Base-by-base conservation (phyloP, 2,888 invertebrate species). In the Drosophila neotestacea region DNA sequence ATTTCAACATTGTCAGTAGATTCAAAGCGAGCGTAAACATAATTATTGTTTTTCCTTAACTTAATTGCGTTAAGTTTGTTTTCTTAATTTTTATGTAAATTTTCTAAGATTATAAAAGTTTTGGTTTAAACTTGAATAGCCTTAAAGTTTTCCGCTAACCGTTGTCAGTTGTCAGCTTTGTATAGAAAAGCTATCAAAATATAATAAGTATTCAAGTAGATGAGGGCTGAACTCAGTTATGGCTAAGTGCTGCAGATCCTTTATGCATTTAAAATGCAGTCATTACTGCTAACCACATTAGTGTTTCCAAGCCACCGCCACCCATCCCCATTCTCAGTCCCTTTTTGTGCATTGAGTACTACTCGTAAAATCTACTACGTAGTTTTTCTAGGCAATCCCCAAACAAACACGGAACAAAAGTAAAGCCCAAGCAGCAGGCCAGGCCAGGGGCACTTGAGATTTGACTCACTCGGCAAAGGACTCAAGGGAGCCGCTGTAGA, bases 201-300 rank as follows among this genome's bases (percentile, higher is more conserved):
- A 51, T 61, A 22, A 47, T 54, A 51, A 75, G 22, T 22, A 27
- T 48, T 30, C 38, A 52, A 56, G 63, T 42, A 39, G 44, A 60
- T 44, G 46, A 62, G 28, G 36, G 9, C 46, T 44, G 38, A 46
- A 48, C 46, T 28, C 36, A 41, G 55, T 58, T 74, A 63, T 41
- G 51, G 70, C 65, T 70, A 70, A 74, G 75, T 79, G 77, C 77
- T 70, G 79, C 56, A 70, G 74, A 46, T 47, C 34, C 79, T 70
- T 70, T 79, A 70, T 75, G 79, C 77, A 79, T 77, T 65, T 34
- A 28, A 66, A 79, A 79, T 79, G 70, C 62, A 79, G 70, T 79
- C 77, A 77, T 77, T 77, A 79, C 70, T 48, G 75, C 52, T 79
- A 79, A 77, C 77, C 77, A 62, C 75, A 79, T 77, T 77, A 74